phyloP scores from a whole-genome alignment of 2,797 vertebrate genomes.

The Myotis daubentonii region DNA sequence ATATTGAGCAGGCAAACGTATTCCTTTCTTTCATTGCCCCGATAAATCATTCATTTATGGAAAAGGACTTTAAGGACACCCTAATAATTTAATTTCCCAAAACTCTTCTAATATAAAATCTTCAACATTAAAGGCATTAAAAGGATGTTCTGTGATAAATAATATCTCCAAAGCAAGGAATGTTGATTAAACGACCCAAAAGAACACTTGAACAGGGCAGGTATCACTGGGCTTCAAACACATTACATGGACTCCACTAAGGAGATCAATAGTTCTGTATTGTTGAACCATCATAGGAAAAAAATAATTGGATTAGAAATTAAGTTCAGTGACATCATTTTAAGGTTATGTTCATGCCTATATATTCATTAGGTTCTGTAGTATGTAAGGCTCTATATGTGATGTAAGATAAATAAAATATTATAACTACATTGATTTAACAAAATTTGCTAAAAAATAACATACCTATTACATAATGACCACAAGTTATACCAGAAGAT shows the following conservation, averaged over 20 bases:
- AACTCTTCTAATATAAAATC: conserved; percentile 16
- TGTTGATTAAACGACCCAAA: neutral
- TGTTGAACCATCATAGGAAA: neutral
- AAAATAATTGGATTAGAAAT: neutral
- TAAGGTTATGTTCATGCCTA: neutral
- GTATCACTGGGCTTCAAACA: neutral
- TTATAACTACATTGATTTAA: neutral
- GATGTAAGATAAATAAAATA: neutral
- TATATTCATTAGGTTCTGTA: neutral
- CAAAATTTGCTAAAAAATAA: neutral
- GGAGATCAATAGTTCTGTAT: neutral
- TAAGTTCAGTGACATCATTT: neutral
- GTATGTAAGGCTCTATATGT: neutral
- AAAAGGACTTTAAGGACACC: conserved; percentile 49
- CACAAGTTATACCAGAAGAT: neutral
- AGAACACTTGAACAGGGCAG: neutral
- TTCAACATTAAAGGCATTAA: neutral
- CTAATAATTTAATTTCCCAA: conserved; percentile 49
- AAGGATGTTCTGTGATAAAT: neutral
- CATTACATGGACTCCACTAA: neutral
- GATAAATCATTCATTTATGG: conserved; percentile 62
- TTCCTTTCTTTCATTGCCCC: conserved; percentile 27
- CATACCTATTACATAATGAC: neutral
- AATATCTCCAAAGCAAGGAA: neutral
- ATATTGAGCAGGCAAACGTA: conserved; percentile 49